Conservation (phyloP, 2,113 vertebrate species). For the Heteronetta atricapilla region DNA sequence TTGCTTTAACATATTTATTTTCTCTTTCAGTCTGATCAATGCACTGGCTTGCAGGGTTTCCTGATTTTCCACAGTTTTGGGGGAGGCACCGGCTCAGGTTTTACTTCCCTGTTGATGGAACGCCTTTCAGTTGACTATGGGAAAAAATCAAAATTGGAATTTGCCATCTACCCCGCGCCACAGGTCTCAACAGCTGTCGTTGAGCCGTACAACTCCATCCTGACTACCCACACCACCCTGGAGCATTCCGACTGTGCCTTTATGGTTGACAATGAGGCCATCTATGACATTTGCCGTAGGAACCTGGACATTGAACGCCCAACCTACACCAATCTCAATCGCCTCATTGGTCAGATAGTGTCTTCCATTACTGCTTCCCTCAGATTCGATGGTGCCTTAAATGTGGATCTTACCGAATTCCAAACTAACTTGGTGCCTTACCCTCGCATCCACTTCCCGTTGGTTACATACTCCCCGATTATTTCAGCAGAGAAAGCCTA, state of each 20-base stretch:
- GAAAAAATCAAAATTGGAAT: conserved; percentile 90
- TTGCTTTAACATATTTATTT: not conserved
- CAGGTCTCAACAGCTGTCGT: conserved; percentile 86
- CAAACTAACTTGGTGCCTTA: conserved; percentile 90
- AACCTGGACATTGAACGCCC: conserved; percentile 88
- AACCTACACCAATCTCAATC: conserved; percentile 85
- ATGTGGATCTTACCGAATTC: conserved; percentile 88
- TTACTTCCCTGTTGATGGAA: conserved; percentile 90
- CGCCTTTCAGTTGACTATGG: conserved; percentile 86
- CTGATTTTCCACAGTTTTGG: conserved; percentile 89
- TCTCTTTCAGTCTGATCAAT: conserved; percentile 83
- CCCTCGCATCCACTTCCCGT: conserved; percentile 86
- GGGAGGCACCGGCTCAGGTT: conserved; percentile 88
- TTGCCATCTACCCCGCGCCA: conserved; percentile 85
- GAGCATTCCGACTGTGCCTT: conserved; percentile 90
- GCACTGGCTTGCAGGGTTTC: conserved; percentile 88
- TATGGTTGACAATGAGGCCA: conserved; percentile 91
- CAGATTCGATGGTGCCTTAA: conserved; percentile 86
- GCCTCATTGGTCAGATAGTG: conserved; percentile 86
- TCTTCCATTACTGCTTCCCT: conserved; percentile 90
- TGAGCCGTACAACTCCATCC: conserved; percentile 89
- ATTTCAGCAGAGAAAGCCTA: conserved; percentile 88
- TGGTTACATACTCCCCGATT: conserved; percentile 86
- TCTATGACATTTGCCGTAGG: conserved; percentile 86
- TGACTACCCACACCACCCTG: conserved; percentile 89